Base-by-base conservation (phyloP, 2,113 vertebrate genomes). In the Leucopsar rothschildi region DNA sequence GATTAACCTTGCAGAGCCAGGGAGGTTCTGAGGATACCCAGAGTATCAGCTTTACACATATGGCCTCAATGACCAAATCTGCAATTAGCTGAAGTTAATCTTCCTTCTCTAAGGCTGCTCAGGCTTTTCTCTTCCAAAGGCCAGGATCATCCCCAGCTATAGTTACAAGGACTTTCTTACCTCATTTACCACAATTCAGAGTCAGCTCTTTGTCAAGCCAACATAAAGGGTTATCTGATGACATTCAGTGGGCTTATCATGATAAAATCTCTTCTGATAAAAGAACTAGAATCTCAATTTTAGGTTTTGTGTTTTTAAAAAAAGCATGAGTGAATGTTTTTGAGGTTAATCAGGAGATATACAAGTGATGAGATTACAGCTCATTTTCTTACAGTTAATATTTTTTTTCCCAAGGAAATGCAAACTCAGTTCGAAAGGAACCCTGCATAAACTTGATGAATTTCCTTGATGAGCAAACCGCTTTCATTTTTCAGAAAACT, bases 391-490 rank as follows among this genome's bases (percentile, higher is more conserved):
- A 47, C 47, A 55, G 66, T 35, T 78, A 68, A 59, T 42, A 56
- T 68, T 59, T 66, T 82, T 37, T 68, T 37, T 1, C 5, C 15
- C 44, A 55, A 82, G 81, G 81, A 95, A 94, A 70, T 88, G 82
- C 90, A 90, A 92, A 80, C 47, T 72, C 82, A 28, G 64, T 92
- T 88, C 35, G 9, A 95, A 95, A 86, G 68, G 71, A 93, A 52
- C 22, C 5, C 73, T 79, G 33, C 50, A 52, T 91, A 87, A 96
- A 94, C 56, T 78, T 14, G 73, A 86, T 95, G 89, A 96, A 92
- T 95, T 92, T 88, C 61, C 82, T 92, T 95, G 90, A 95, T 96
- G 78, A 96, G 82, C 73, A 87, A 91, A 89, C 70, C 39, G 12
- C 66, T 87, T 71, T 4, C 47, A 40, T 78, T 81, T 83, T 87